phyloP scores from a whole-genome alignment of 2,113 vertebrate genomes.

The Rhadina sibilatrix region DNA sequence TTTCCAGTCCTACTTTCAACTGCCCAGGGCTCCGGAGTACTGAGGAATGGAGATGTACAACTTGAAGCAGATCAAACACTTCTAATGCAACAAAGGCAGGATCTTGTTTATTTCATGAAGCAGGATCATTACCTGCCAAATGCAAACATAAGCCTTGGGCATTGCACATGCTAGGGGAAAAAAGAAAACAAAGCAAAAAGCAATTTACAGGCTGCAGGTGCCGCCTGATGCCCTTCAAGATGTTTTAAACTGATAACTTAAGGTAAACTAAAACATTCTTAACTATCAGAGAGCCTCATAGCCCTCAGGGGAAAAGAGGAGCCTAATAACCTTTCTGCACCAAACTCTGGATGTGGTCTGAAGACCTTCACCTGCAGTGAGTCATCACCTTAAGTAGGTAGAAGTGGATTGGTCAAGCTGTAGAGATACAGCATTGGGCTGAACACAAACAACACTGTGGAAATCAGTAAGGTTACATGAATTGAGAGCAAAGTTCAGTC shows the following conservation, averaged over 20 bases:
- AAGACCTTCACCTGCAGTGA: not conserved
- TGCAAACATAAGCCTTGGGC: not conserved
- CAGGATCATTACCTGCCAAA: not conserved
- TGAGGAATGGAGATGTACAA: not conserved
- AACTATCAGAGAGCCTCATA: not conserved
- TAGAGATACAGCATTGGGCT: not conserved
- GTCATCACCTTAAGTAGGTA: not conserved
- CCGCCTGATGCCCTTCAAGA: slow-evolving; percentile 4
- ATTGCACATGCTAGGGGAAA: not conserved
- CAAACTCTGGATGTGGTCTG: not conserved
- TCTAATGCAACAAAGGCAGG: not conserved
- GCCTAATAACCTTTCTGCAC: not conserved
- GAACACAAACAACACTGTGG: not conserved
- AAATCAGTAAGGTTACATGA: not conserved
- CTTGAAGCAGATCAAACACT: not conserved
- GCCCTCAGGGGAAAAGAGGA: not conserved
- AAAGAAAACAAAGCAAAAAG: not conserved
- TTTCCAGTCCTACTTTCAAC: not conserved
- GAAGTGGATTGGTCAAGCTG: not conserved
- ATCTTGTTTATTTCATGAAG: slow-evolving; percentile 10
- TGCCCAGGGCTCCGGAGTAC: not conserved
- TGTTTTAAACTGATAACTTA: not conserved
- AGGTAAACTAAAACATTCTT: not conserved
- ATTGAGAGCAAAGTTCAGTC: not conserved
- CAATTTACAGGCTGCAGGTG: not conserved